Evolutionary conservation across 92 coral and sea anemone species (phyloP), one percentile per base, ranked within the genome.

Genomic region (Heteractis magnifica): DNA sequence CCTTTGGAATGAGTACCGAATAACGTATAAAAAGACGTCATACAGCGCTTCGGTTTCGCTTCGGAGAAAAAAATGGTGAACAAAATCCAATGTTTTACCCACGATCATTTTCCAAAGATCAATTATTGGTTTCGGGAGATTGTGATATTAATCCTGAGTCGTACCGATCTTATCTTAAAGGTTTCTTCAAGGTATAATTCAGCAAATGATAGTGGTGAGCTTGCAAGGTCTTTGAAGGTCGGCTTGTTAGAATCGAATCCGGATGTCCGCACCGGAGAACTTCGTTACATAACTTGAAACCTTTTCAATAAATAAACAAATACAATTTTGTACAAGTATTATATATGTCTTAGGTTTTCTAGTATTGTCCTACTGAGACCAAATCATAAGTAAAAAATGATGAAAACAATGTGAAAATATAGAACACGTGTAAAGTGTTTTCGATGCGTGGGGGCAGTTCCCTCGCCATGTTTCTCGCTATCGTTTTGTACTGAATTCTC

Each of bases 391-490:
- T 16, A 5, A n/a, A 19, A 18, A 64, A 64, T 0, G 15, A 9
- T 9, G 49, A 68, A 68, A 68, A 81, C 19, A 65, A 81, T 10
- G 18, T 10, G 75, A 49, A 71, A 68, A 50, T 19, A n/a, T 49
- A 68, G 11, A 7, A 70, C 84, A 81, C 84, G 84, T 81, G 84
- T 81, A 81, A 56, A 2, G 44, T 65, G 77, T 65, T 78, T 58
- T 49, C 78, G 65, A 81, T 18, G 79, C 82, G 83, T 76, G 83
- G 88, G 88, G 88, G 88, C 88, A 85, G 88, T 52, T 85, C 88
- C 88, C 75, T 85, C 75, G 51, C 23, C 8, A n/a, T 49, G 4
- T 8, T 26, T 68, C 49, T 68, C 49, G 49, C 49, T 10, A 23
- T 23, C 73, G 10, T 26, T 18, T 9, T 75, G 6, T 56, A 49